A percentile compares a stretch with the other conserved stretches of the same genome.
Conservation (phyloP, 2,797 vertebrate genomes). For the Helostoma temminkii region DNA sequence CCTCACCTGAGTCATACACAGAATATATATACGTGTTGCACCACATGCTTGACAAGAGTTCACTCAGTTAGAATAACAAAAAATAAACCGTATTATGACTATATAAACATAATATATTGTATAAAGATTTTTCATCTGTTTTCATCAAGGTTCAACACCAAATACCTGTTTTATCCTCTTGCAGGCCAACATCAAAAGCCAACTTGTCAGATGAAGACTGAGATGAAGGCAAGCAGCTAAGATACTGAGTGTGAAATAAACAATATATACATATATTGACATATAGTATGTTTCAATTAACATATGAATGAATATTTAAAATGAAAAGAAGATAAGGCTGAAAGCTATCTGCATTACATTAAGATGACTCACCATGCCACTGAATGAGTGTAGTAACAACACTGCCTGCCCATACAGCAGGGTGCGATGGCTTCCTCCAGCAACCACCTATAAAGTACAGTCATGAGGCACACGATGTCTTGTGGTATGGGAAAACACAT, state of each 20-base stretch:
- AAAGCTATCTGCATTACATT: neutral
- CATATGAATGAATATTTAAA: neutral
- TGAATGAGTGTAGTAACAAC: slow-evolving; percentile 92
- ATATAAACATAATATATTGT: neutral
- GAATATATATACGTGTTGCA: neutral
- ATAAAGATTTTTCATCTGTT: no score
- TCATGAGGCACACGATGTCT: neutral
- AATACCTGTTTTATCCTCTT: slow-evolving; percentile 91
- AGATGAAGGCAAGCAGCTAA: slow-evolving; percentile 93
- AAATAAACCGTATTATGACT: neutral
- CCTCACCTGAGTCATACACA: slow-evolving; percentile 85
- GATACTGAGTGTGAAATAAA: slow-evolving; percentile 83
- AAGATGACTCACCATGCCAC: slow-evolving; percentile 88
- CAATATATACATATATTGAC: neutral
- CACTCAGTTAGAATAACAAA: neutral
- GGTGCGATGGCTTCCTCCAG: slow-evolving; percentile 89
- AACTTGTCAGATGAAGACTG: slow-evolving; percentile 92
- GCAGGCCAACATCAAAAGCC: slow-evolving; percentile 95
- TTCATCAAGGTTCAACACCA: neutral
- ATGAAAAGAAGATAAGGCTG: neutral
- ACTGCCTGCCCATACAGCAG: slow-evolving; percentile 95
- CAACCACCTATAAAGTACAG: slow-evolving; percentile 81
- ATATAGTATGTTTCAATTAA: neutral
- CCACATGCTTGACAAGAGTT: neutral
- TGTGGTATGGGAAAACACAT: neutral